Evolutionary conservation across 1,140 invertebrate genomes (phyloP).

Genomic region (Onthophagus taurus): DNA sequence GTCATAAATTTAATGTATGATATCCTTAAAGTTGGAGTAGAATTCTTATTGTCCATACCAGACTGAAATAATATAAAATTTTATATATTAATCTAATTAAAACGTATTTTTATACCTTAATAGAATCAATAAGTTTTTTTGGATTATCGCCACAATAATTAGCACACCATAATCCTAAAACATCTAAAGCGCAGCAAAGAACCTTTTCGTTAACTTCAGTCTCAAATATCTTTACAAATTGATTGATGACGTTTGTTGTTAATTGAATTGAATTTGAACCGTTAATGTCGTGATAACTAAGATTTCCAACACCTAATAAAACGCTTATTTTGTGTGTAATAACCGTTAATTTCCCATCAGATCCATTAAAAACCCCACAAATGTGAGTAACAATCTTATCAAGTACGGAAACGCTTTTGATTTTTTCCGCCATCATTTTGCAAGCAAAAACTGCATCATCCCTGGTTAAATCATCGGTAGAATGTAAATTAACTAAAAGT

Average conservation of each 20-base stretch:
- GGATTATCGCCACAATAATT: conserved; percentile 61
- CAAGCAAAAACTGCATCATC: conserved; percentile 60
- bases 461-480: conserved; percentile 71
- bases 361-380: conserved; percentile 80
- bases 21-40: conserved; percentile 64
- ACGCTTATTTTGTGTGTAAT: conserved; percentile 81
- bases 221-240: conserved; percentile 73
- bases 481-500: conserved; percentile 59
- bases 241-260: conserved; percentile 50
- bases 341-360: conserved; percentile 85
- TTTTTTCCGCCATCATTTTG: conserved; percentile 60
- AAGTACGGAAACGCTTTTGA: conserved; percentile 57
- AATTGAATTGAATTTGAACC: conserved; percentile 50
- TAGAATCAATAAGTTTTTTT: conserved; percentile 60
- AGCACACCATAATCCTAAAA: conserved; percentile 68
- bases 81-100: background rate
- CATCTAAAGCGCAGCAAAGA: conserved; percentile 67
- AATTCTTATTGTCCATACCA: conserved; percentile 67
- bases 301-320: conserved; percentile 72
- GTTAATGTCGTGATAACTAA: conserved; percentile 63
- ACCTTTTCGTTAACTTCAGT: conserved; percentile 90
- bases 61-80: conserved; percentile 44
- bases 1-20: conserved; percentile 68
- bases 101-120: conserved; percentile 47
- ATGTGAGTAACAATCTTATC: conserved; percentile 60